A percentile compares a stretch with the other conserved stretches of the same genome.
Conservation (phyloP, 2,888 invertebrate genomes). For the Ormyrus pomaceus region DNA sequence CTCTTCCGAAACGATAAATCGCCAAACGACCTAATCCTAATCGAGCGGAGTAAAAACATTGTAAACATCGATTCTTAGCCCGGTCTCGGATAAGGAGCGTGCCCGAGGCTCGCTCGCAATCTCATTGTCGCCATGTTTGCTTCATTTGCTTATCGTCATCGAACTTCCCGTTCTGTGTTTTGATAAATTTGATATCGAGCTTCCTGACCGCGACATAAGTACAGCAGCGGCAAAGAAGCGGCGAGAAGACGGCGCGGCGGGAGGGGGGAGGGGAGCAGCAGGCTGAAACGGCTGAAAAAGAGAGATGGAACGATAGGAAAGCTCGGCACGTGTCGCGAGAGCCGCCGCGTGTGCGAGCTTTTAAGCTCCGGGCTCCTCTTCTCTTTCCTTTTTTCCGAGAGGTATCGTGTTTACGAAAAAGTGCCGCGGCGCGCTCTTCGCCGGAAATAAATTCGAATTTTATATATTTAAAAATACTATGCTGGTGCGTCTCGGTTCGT, state of each 20-base stretch:
- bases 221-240: conserved; percentile 1
- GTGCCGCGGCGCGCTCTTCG: neutral
- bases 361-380: neutral
- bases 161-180: conserved; percentile 69
- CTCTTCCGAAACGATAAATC: too few relatives aligned
- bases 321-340: conserved; percentile 34
- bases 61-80: conserved; percentile 1
- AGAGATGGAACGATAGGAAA: neutral
- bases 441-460: conserved; percentile 19
- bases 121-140: conserved; percentile 38
- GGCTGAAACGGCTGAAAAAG: neutral
- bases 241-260: neutral
- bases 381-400: neutral
- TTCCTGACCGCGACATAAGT: conserved; percentile 63
- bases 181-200: conserved; percentile 71
- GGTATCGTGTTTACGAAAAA: conserved; percentile 11
- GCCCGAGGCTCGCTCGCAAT: neutral
- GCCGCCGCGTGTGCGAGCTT: conserved; percentile 21
- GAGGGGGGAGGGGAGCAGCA: neutral
- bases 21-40: too few relatives aligned
- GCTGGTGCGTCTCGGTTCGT: neutral
- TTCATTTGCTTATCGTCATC: conserved; percentile 61
- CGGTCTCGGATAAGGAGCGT: neutral
- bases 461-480: conserved; percentile 4
- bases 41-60: too few relatives aligned